A percentile compares a stretch with the other conserved stretches of the same genome.
Conservation (phyloP, 1,140 invertebrate genomes). For the Caenorhabditis latens region DNA sequence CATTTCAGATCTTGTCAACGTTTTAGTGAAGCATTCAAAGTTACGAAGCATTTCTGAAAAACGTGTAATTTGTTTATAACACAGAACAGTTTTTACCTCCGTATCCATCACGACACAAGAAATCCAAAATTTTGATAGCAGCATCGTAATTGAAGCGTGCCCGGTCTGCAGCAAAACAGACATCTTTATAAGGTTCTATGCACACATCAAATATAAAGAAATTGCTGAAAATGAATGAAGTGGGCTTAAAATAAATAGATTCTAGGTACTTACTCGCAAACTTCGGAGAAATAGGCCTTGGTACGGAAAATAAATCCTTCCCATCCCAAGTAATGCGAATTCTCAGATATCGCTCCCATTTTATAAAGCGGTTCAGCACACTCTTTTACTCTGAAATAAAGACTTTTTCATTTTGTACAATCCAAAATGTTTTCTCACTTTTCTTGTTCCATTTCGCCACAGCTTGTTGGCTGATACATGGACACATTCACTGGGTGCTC, state of each 20-base stretch:
- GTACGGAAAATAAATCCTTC: constrained; percentile 48
- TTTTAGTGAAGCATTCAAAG: constrained; percentile 67
- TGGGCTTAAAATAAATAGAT: neutral
- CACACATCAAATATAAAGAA: constrained; percentile 69
- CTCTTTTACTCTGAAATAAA: constrained; percentile 28
- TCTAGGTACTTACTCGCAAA: constrained; percentile 1
- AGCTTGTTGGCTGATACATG: constrained; percentile 28
- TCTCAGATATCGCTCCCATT: constrained; percentile 29
- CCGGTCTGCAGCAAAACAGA: constrained; percentile 64
- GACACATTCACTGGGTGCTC: constrained; percentile 4
- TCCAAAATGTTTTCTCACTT: neutral
- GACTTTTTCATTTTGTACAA: neutral
- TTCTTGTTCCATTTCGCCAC: constrained; percentile 44
- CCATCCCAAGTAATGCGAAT: constrained; percentile 43
- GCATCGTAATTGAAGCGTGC: constrained; percentile 64
- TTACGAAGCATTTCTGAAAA: constrained; percentile 65
- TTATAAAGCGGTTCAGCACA: constrained; percentile 37
- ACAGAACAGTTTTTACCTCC: constrained; percentile 8
- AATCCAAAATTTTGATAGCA: constrained; percentile 65
- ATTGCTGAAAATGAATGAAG: constrained; percentile 59
- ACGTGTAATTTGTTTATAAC: neutral
- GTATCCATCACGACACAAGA: constrained; percentile 68
- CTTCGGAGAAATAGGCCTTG: constrained; percentile 38
- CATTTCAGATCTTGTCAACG: constrained; percentile 68
- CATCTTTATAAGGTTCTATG: constrained; percentile 67